Evolutionary conservation across 2,113 vertebrate species (phyloP).

Genomic region (Onychostoma macrolepis): DNA sequence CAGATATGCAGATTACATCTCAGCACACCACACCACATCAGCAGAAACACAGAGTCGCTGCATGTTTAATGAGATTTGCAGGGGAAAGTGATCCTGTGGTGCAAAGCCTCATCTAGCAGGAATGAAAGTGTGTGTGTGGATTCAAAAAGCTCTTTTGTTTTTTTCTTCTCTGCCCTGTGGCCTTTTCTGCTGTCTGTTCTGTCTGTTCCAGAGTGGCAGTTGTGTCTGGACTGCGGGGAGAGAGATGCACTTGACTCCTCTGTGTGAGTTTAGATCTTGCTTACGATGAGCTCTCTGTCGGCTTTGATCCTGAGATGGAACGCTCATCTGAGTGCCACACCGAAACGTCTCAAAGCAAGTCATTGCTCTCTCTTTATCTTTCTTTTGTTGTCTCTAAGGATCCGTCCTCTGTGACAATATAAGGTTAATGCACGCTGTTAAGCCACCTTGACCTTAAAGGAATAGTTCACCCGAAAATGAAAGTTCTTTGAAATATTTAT

Average conservation of each 20-base stretch:
- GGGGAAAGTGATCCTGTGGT: constrained; percentile 30
- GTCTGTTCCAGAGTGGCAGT: constrained; percentile 56
- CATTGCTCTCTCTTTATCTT: constrained; percentile 42
- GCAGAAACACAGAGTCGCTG: constrained; percentile 35
- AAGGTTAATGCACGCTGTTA: constrained; percentile 17
- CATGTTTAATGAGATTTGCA: constrained; percentile 34
- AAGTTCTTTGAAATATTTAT: not conserved
- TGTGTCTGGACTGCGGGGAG: constrained; percentile 60
- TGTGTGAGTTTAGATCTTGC: constrained; percentile 60
- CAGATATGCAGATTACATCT: constrained; percentile 29
- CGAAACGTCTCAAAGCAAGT: constrained; percentile 14
- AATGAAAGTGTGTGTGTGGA: not conserved
- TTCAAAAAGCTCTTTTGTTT: constrained; percentile 18
- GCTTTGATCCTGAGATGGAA: constrained; percentile 64
- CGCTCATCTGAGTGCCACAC: constrained; percentile 37
- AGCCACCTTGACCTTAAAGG: constrained; percentile 20
- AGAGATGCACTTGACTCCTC: constrained; percentile 48
- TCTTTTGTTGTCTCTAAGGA: constrained; percentile 18
- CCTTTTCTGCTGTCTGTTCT: constrained; percentile 61
- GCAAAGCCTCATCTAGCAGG: constrained; percentile 19
- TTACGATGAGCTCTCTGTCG: constrained; percentile 61
- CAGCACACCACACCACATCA: constrained; percentile 22
- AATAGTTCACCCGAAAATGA: not conserved
- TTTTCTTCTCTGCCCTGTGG: constrained; percentile 65
- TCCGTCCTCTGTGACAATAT: not conserved